phyloP scores from a whole-genome alignment of 2,888 invertebrate genomes.

The Drosophila rellima region DNA sequence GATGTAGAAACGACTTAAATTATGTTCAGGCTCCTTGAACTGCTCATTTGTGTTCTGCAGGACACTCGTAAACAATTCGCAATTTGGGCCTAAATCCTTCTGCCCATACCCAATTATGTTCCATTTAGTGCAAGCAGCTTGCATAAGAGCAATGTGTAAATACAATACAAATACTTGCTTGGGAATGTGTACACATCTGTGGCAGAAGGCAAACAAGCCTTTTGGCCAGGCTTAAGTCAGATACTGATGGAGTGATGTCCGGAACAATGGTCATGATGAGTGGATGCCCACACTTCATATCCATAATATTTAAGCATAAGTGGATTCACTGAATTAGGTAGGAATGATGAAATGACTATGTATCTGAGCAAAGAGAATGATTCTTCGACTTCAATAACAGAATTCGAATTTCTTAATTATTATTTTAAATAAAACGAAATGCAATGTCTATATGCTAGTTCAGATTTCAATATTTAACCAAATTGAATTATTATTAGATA shows the following conservation, averaged over 20 bases:
- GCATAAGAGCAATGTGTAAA: conserved; percentile 35
- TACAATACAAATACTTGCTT: conserved; percentile 31
- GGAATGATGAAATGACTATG: not conserved
- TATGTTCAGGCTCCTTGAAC: conserved; percentile 37
- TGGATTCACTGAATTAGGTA: not conserved
- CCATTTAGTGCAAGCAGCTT: conserved; percentile 25
- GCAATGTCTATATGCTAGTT: not conserved
- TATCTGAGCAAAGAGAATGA: not conserved
- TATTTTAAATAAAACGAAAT: conserved; percentile 14
- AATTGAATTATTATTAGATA: conserved; percentile 44
- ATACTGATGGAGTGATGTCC: conserved; percentile 4
- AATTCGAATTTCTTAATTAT: conserved; percentile 5
- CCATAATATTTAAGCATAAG: not conserved
- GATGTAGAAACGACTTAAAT: conserved; percentile 51
- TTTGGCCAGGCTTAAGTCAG: conserved; percentile 19
- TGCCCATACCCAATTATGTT: not conserved
- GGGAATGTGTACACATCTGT: conserved; percentile 24
- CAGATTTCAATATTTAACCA: conserved; percentile 26
- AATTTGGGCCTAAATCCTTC: conserved; percentile 10
- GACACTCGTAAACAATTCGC: conserved; percentile 38
- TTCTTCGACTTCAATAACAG: not conserved
- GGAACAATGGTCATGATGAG: conserved; percentile 7
- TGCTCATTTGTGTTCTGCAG: conserved; percentile 46
- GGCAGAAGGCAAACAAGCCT: conserved; percentile 15
- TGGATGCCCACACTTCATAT: conserved; percentile 17